phyloP scores from a whole-genome alignment of 2,797 vertebrate species.

The Ctenochaetus hawaiiensis region DNA sequence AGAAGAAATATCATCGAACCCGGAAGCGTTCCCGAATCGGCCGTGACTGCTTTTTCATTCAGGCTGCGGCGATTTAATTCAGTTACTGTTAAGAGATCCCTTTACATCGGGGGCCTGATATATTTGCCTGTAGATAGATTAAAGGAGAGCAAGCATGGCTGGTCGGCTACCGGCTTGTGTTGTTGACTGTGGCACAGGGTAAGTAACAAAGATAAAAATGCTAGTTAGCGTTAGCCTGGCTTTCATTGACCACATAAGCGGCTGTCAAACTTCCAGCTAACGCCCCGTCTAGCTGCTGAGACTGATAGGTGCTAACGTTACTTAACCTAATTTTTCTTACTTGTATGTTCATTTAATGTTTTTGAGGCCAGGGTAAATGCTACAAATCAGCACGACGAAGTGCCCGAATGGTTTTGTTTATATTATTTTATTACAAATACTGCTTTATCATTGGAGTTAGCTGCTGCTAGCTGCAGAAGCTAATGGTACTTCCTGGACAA shows the following conservation, averaged over 20 bases:
- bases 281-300: slow-evolving; percentile 60
- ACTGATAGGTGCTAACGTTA: not conserved
- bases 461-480: slow-evolving; percentile 40
- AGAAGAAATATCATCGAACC: slow-evolving; percentile 59
- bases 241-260: slow-evolving; percentile 47
- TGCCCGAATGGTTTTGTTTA: fast-evolving
- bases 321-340: not conserved
- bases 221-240: slow-evolving; percentile 65
- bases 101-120: not conserved
- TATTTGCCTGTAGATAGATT: not conserved
- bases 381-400: fast-evolving
- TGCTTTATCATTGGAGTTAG: slow-evolving; percentile 2
- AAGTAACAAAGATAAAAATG: slow-evolving; percentile 27
- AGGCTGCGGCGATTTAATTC: slow-evolving; percentile 34
- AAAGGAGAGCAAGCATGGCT: slow-evolving; percentile 71
- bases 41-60: slow-evolving; percentile 52
- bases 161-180: slow-evolving; percentile 91
- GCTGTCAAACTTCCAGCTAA: slow-evolving; percentile 75
- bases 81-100: not conserved
- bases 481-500: slow-evolving; percentile 73
- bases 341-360: fast-evolving
- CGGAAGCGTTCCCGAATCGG: slow-evolving; percentile 67
- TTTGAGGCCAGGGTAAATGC: fast-evolving
- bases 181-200: slow-evolving; percentile 93
- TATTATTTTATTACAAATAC: fast-evolving